These are phyloP conservation scores for Drosophila gaucha DNA, from an alignment of 2,888 invertebrate genomes.

Conservation along the genomic window DNA sequence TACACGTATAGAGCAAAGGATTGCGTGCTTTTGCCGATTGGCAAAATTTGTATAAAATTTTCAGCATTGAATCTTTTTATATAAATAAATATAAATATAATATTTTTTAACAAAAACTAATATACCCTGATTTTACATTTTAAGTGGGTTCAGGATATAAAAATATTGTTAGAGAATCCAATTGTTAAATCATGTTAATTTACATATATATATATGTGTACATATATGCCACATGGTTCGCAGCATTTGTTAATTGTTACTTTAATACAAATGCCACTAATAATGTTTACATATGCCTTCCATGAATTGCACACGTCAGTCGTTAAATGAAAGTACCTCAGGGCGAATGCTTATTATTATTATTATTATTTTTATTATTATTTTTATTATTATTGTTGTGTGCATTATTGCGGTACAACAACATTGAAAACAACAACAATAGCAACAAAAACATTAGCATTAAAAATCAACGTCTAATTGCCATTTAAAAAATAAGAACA, in stretches of 20 bases:
- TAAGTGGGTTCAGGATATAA: too few relatives aligned
- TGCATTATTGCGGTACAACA: conserved; percentile 32
- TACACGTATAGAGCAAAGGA: too few relatives aligned
- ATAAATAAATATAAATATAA: not conserved
- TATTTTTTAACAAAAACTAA: too few relatives aligned
- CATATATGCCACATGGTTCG: not conserved
- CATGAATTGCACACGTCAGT: conserved; percentile 45
- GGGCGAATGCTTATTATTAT: conserved; percentile 50
- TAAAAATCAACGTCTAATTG: conserved; percentile 63
- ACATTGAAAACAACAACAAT: conserved; percentile 24
- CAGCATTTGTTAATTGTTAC: conserved; percentile 20
- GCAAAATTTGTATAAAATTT: too few relatives aligned
- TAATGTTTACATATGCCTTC: conserved; percentile 47
- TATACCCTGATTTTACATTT: too few relatives aligned
- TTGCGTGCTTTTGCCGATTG: too few relatives aligned
- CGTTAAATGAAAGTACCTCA: conserved; percentile 45
- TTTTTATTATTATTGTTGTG: conserved; percentile 22
- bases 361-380: conserved; percentile 29
- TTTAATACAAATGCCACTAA: conserved; percentile 25
- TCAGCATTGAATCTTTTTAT: too few relatives aligned
- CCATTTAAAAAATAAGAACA: conserved; percentile 45
- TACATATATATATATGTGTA: not conserved
- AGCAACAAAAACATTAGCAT: conserved; percentile 13
- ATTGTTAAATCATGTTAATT: not conserved
- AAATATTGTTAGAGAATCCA: too few relatives aligned